A percentile compares a stretch with the other conserved stretches of the same genome.
These are phyloP conservation scores for Myripristis murdjan DNA, from an alignment of 2,797 vertebrate genomes.

Conservation along the genomic window DNA sequence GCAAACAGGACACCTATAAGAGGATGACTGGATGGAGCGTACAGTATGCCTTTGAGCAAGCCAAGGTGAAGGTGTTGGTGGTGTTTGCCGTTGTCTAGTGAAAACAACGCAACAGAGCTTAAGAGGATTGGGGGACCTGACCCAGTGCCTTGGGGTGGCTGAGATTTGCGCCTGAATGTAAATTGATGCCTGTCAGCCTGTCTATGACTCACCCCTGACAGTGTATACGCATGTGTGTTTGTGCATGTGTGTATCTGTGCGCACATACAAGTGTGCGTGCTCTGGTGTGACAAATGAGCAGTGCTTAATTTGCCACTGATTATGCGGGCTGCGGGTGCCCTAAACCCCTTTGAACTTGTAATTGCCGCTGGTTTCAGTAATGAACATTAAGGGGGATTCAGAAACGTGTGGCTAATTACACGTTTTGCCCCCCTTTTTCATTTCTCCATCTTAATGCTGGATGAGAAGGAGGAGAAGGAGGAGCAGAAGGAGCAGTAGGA, in stretches of 20 bases:
- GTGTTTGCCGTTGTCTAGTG: slow-evolving; percentile 79
- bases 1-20: slow-evolving; percentile 81
- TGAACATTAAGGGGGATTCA: slow-evolving; percentile 98
- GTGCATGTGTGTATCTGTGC: slow-evolving; percentile 15
- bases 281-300: slow-evolving; percentile 96
- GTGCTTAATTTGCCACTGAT: slow-evolving; percentile 97
- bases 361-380: slow-evolving; percentile 99
- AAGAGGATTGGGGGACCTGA: slow-evolving; percentile 88
- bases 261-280: slow-evolving; percentile 73
- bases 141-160: slow-evolving; percentile 87
- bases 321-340: slow-evolving; percentile 97
- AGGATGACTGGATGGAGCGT: slow-evolving; percentile 76
- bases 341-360: slow-evolving; percentile 99
- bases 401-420: slow-evolving; percentile 97
- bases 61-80: slow-evolving; percentile 68
- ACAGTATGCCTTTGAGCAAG: slow-evolving; percentile 61
- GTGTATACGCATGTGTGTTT: slow-evolving; percentile 86
- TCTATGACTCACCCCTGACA: slow-evolving; percentile 93
- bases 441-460: slow-evolving; percentile 68
- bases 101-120: slow-evolving; percentile 87
- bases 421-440: slow-evolving; percentile 87
- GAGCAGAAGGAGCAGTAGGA: slow-evolving; percentile 71
- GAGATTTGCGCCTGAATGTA: slow-evolving; percentile 93
- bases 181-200: slow-evolving; percentile 93
- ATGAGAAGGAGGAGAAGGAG: slow-evolving; percentile 61